A percentile compares a stretch with the other conserved stretches of the same genome.
These are phyloP conservation scores for Tolmerus cingulatus DNA, from an alignment of 2,888 invertebrate genomes.

Conservation along the genomic window DNA sequence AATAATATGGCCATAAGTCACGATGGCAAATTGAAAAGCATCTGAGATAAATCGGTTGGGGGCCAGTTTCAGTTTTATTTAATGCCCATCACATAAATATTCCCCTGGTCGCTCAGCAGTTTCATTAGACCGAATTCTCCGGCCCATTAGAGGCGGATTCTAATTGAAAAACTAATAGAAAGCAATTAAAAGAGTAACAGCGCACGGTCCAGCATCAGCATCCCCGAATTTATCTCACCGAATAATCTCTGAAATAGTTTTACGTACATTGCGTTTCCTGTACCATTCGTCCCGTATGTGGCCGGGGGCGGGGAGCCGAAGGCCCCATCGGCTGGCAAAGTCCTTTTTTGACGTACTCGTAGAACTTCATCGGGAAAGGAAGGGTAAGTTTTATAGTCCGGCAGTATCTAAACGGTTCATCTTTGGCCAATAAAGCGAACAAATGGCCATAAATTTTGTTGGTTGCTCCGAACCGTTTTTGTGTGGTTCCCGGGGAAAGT, in stretches of 20 bases:
- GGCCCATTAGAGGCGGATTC: constrained; percentile 34
- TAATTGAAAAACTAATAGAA: constrained; percentile 50
- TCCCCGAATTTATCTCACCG: constrained; percentile 46
- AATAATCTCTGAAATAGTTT: constrained; percentile 51
- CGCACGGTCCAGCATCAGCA: not conserved
- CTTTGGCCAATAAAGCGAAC: constrained; percentile 52
- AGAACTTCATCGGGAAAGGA: not conserved
- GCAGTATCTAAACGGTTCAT: constrained; percentile 51
- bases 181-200: constrained; percentile 49
- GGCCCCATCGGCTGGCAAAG: not conserved
- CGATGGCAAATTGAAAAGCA: not conserved
- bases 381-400: constrained; percentile 46
- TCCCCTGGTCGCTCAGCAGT: not conserved
- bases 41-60: not conserved
- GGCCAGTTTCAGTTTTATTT: not conserved
- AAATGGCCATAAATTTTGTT: constrained; percentile 50
- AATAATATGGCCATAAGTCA: not conserved
- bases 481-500: constrained; percentile 22
- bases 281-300: not conserved
- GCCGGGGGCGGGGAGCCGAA: not conserved
- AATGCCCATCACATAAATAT: constrained; percentile 7
- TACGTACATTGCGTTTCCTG: constrained; percentile 49
- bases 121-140: constrained; percentile 13
- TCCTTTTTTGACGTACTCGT: constrained; percentile 30
- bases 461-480: constrained; percentile 33